Evolutionary conservation across 2,888 invertebrate genomes (phyloP).

Genomic region (Amiota minor): DNA sequence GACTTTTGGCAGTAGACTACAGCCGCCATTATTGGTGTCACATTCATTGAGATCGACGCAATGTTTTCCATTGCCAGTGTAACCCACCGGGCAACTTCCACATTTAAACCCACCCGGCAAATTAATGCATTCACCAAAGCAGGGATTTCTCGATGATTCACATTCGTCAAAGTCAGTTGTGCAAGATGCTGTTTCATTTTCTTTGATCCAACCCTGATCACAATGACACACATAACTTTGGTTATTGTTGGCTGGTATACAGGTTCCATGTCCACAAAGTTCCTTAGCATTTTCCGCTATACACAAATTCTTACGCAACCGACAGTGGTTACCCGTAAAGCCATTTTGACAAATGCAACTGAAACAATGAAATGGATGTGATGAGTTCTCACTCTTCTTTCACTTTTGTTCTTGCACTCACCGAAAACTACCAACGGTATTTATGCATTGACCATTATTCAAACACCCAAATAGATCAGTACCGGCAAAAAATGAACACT

Average conservation of each 20-base stretch:
- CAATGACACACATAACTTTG: constrained; percentile 85
- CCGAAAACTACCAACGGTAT: constrained; percentile 85
- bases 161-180: constrained; percentile 92
- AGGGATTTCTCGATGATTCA: constrained; percentile 79
- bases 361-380: neutral
- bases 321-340: constrained; percentile 89
- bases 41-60: constrained; percentile 95
- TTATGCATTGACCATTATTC: constrained; percentile 88
- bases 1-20: constrained; percentile 86
- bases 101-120: constrained; percentile 91
- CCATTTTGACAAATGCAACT: constrained; percentile 85
- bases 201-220: constrained; percentile 91
- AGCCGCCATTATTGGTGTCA: constrained; percentile 86
- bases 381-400: neutral
- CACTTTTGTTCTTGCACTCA: constrained; percentile 64
- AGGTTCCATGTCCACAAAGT: constrained; percentile 91
- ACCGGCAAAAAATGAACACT: constrained; percentile 84
- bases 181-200: constrained; percentile 80
- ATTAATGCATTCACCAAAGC: constrained; percentile 90
- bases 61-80: constrained; percentile 88
- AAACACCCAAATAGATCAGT: constrained; percentile 90
- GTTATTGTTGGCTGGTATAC: constrained; percentile 79
- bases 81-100: constrained; percentile 89
- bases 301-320: constrained; percentile 83
- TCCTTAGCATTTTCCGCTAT: constrained; percentile 79